Base-by-base conservation (phyloP, 2,888 invertebrate species). In the Melanotus villosus region DNA sequence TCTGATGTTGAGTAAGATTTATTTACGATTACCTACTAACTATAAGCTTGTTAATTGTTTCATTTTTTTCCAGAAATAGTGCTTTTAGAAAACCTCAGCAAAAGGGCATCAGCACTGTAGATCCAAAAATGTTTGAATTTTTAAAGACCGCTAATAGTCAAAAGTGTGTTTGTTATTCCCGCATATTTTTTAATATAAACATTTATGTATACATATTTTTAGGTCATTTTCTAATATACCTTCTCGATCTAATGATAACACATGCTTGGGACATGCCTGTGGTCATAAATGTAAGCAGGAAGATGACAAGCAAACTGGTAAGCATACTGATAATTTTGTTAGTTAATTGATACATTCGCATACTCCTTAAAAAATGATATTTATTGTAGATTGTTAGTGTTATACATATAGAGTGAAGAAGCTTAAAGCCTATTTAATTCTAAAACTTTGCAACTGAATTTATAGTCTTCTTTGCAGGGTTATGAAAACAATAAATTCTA, bases 231-330 rank as follows among this genome's bases (percentile, higher is more conserved):
- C 54, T 34, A 47, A 32, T 26, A n/a, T 68, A 36, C 43, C 60
- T 47, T 45, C 52, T 16, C 58, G 68, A 58, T 18, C 70, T 4
- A 59, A 10, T 21, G 70, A 70, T 56, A 68, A 57, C 21, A 45
- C 68, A 12, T 75, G 75, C 58, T 36, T 52, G 0, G 72, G 69
- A 4, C 71, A 74, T 58, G 65, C 65, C 19, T 75, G 75, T 65
- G 73, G 72, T 9, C 75, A 75, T 19, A 74, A 74, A 54, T 75
- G 75, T 19, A 74, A 73, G 43, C 69, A 71, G 56, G 75, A 75
- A 9, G 65, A 67, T n/a, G 73, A 71, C 18, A 60, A 57, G 23
- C 67, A 59, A 32, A 21, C 60, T 2, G 54, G 62, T 60, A 60
- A 54, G 36, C 26, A 12, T 26, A n/a, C 14, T 26, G n/a, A 16